Base-by-base conservation (phyloP, 2,797 vertebrate genomes). In the Xyrichtys novacula region DNA sequence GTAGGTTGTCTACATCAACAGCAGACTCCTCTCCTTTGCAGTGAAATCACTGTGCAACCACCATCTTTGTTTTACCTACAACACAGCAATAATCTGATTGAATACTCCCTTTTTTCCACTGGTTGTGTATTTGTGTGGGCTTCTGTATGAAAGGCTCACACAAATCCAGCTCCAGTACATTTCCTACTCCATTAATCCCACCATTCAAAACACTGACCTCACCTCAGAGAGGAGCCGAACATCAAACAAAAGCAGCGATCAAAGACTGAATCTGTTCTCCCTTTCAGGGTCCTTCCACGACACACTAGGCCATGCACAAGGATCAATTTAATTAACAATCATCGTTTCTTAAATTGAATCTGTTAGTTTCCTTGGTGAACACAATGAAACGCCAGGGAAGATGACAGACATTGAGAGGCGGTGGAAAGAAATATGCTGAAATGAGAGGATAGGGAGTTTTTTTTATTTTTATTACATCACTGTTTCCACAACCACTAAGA, bases 241-340 rank as follows among this genome's bases (percentile, higher is more conserved):
- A 74, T 78, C 46, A 82, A 79, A 80, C 55, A 50, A 50, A 57
- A 56, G 32, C 59, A 8, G 5, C 11, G 25, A 85, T 88, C 74
- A 83, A 86, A 86, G 71, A 25, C 63, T 44, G 55, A 50, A 42
- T 58, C 31, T 56, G 66, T 52, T 40, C 44, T 46, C 69, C 42
- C 70, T 80, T 84, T 84, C 38, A 76, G 64, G 16, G 55, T n/a
- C 2, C 7, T 39, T 39, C 23, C 2, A 60, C 58, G 77, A 70
- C 16, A 20, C 39, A 12, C 25, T 7, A 39, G 29, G 12, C 39
- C 50, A 31, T 1, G 0, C 5, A 47, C 46, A 52, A 40, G 42
- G 52, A 47, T 61, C 56, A 7, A 1, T 0, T 60, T 61, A 66
- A 67, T 70, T 65, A 69, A 70, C 48, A 67, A 63, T 61, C 50